A percentile compares a stretch with the other conserved stretches of the same genome.
Conservation (phyloP, 2,888 invertebrate species). For the Emmelina monodactyla region DNA sequence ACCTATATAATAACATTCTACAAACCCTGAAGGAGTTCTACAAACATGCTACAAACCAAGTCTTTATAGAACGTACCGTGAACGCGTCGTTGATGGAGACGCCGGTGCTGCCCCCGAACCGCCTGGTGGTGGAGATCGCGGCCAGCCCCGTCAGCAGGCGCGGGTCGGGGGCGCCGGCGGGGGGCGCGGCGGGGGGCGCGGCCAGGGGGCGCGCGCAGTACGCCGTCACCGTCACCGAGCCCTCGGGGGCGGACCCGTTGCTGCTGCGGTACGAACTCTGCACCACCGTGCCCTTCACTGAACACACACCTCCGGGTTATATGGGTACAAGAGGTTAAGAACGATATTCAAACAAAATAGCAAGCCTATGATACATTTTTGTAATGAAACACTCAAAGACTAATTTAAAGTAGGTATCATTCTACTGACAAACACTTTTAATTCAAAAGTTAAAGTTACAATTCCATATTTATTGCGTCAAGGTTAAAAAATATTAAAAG, state of each 20-base stretch:
- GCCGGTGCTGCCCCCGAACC: conserved; percentile 51
- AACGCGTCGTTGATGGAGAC: conserved; percentile 37
- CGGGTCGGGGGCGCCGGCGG: conserved; percentile 41
- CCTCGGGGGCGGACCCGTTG: conserved; percentile 73
- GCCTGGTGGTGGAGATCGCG: conserved; percentile 54
- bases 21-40: too few species aligned
- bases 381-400: too few species aligned
- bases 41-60: too few species aligned
- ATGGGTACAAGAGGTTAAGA: too few species aligned
- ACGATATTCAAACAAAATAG: too few species aligned
- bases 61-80: conserved; percentile 41
- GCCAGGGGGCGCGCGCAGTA: conserved; percentile 73
- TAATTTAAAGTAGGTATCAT: too few species aligned
- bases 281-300: conserved; percentile 77
- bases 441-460: too few species aligned
- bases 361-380: too few species aligned
- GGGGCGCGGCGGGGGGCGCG: conserved; percentile 43
- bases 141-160: conserved; percentile 51
- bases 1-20: too few species aligned
- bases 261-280: conserved; percentile 73
- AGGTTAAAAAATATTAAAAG: too few species aligned
- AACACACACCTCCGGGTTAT: neutral
- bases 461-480: too few species aligned
- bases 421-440: too few species aligned
- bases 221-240: conserved; percentile 73